These are phyloP conservation scores for Coreoperca whiteheadi DNA, from an alignment of 2,113 vertebrate genomes.

Conservation along the genomic window DNA sequence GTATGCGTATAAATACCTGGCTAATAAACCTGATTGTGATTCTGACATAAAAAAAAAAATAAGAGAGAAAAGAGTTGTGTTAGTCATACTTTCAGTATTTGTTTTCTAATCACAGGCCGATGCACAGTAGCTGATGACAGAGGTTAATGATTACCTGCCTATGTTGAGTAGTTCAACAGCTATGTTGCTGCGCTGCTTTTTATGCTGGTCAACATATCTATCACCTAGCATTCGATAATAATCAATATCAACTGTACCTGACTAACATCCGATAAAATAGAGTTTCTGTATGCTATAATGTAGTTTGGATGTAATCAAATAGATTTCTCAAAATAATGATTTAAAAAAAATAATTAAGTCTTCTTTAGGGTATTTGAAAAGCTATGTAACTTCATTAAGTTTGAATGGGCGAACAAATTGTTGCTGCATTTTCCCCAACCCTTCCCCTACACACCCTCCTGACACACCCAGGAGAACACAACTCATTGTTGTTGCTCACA, in stretches of 20 bases:
- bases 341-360: no score
- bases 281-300: background rate
- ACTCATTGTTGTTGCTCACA: background rate
- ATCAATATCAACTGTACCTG: background rate
- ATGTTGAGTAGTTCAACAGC: constrained; percentile 1
- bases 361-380: background rate
- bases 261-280: background rate
- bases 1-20: no score
- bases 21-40: no score
- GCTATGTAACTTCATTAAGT: background rate
- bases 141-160: constrained; percentile 43
- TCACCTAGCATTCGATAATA: background rate
- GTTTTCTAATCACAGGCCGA: background rate
- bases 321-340: background rate
- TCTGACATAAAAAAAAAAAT: no score
- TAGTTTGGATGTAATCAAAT: background rate
- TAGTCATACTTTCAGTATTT: background rate
- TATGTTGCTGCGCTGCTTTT: constrained; percentile 31
- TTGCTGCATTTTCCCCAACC: background rate
- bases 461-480: constrained; percentile 36
- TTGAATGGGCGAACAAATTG: background rate
- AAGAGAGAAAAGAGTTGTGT: background rate
- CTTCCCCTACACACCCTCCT: constrained; percentile 24
- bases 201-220: background rate
- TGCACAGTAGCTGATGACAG: background rate